Evolutionary conservation across 2,797 vertebrate genomes (phyloP), one percentile per base, ranked within the genome.

Genomic region (Dipus sagitta): DNA sequence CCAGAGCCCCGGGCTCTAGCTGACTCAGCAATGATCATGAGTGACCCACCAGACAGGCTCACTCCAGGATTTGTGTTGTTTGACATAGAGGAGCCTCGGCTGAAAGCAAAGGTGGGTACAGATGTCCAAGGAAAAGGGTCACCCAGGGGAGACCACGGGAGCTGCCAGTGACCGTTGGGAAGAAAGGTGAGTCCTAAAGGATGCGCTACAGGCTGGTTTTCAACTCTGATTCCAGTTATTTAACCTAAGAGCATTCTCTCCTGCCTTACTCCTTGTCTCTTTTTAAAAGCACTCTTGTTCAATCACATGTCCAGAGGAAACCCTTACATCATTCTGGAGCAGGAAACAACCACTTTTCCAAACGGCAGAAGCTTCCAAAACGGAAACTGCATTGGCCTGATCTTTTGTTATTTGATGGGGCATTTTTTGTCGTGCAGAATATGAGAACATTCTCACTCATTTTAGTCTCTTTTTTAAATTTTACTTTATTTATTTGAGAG

Each of bases 21-120:
- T 58, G 81, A 8, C 0, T 5, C 23, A 32, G 20, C 30, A 32
- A 34, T 13, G 42, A 47, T 0, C 3, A 1, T 0, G 32, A 85
- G 72, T 52, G 28, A 20, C 21, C 74, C 68, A 2, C 1, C 52
- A 38, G 62, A 42, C 1, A 34, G 58, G 32, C 30, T 74, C 1
- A 0, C 9, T 30, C 21, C 26, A 38, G 18, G 2, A 2, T 6
- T 78, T 13, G 3, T 30, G 12, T 3, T 21, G n/a, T 10, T 79
- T 13, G 32, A 14, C 34, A 60, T 0, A 1, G 32, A 21, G 13
- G 79, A n/a, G 7, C 34, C 23, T 70, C 0, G 62, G 18, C 47
- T 17, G 13, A 54, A 65, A 70, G 11, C 2, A 30, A 32, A 75
- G 18, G 58, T 42, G 23, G 34, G 28, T 20, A 8, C 1, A 60